Evolutionary conservation across 53 echinoderm and acorn worm species (phyloP), one percentile per base, ranked within the genome.

Genomic region (Apostichopus leukothele): DNA sequence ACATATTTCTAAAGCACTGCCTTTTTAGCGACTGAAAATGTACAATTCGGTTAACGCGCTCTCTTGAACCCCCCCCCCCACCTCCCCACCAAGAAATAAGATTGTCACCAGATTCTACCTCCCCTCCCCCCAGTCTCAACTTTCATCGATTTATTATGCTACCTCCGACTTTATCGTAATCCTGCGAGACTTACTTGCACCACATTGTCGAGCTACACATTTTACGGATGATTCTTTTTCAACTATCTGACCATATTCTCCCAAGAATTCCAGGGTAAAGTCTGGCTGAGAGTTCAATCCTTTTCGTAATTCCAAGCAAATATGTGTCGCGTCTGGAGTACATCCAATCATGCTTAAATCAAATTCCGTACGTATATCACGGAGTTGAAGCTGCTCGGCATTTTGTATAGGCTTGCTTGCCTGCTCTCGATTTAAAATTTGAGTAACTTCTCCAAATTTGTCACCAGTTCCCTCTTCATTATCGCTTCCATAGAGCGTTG

Each of bases 161-260:
- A 39, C 39, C 39, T 39, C 39, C 39, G 39, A 39, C 39, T 39
- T 39, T 39, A 39, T 39, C 39, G 39, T 39, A 39, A 39, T 39
- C 39, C 39, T 39, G 39, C 39, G 39, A 39, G 39, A 87, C 88
- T 87, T 11, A 87, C 88, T 87, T 21, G 88, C 88, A 53, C 75
- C 88, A 75, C 88, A 87, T 53, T 73, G 53, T 21, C 75, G 88
- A 54, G 88, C 53, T 18, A 75, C 4, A 75, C 88, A 87, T 59
- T 52, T 54, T 8, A 87, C 75, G 1, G 50, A 53, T 18, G 88
- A 87, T 53, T 87, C 55, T 10, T 51, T 50, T 11, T 75, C 75
- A 75, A 60, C 22, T 9, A 87, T 73, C 19, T 87, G 19, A 18
- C 74, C 88, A 20, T 60, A 19, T 16, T 57, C 68, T 18, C 68